phyloP scores from a whole-genome alignment of 2,888 invertebrate genomes.

The Entomobrya proxima region DNA sequence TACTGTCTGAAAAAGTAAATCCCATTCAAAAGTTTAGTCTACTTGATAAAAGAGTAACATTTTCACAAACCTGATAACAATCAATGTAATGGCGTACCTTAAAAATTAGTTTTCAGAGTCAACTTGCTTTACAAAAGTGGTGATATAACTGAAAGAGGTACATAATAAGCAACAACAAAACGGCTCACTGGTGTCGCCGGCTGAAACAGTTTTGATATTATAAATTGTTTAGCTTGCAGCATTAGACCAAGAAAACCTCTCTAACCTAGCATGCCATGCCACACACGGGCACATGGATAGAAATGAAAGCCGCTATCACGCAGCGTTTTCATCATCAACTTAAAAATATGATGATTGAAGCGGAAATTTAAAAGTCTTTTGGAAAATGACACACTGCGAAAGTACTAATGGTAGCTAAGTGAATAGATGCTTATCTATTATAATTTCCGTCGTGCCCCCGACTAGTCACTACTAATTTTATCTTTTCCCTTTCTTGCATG shows the following conservation, averaged over 20 bases:
- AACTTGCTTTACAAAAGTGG: too few species aligned
- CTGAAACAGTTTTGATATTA: too few species aligned
- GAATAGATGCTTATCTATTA: conserved; percentile 42
- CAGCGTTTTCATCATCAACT: conserved; percentile 30
- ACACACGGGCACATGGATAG: conserved; percentile 14
- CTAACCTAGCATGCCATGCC: background rate
- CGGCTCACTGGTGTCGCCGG: too few species aligned
- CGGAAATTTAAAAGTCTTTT: conserved; percentile 27
- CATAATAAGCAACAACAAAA: too few species aligned
- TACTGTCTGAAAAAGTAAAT: conserved; percentile 42
- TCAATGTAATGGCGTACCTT: too few species aligned
- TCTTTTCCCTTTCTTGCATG: background rate
- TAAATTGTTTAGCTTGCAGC: background rate
- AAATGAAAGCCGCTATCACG: conserved; percentile 50
- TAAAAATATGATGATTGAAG: conserved; percentile 22
- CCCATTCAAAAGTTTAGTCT: too few species aligned
- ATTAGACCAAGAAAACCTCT: background rate
- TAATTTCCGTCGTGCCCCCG: conserved; percentile 58
- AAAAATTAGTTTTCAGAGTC: too few species aligned
- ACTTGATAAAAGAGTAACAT: too few species aligned
- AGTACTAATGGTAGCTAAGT: background rate
- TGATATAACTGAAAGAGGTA: too few species aligned
- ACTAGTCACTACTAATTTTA: conserved; percentile 11
- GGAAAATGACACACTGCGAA: conserved; percentile 7
- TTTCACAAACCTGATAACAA: too few species aligned